Evolutionary conservation across 2,888 invertebrate species (phyloP).

Genomic region (Heliconius erato): DNA sequence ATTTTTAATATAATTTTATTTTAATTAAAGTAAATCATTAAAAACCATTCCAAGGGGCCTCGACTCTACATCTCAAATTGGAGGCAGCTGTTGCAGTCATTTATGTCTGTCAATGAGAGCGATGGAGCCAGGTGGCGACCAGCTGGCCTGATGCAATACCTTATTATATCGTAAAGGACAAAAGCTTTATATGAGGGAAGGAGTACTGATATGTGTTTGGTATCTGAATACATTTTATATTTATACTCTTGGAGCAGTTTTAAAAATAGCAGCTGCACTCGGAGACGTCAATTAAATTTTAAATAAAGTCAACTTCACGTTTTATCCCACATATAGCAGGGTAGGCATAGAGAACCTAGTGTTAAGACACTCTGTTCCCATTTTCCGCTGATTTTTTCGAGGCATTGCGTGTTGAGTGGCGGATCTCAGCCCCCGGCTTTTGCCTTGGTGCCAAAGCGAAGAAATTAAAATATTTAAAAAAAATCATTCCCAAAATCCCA

Average conservation of each 20-base stretch:
- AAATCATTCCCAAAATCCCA: no score
- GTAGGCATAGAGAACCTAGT: no score
- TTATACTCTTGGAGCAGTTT: background rate
- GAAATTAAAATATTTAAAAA: no score
- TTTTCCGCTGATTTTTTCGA: no score
- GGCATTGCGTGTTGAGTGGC: no score
- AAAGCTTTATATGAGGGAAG: constrained; percentile 15
- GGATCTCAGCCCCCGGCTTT: no score
- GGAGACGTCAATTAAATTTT: background rate
- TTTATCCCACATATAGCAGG: no score
- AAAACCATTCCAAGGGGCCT: background rate
- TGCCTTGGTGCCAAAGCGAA: no score
- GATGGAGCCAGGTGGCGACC: constrained; percentile 27
- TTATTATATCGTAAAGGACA: constrained; percentile 30
- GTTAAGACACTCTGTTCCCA: no score
- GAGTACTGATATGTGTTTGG: background rate
- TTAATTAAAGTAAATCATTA: constrained; percentile 3
- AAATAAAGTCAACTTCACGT: background rate
- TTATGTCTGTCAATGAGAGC: constrained; percentile 34
- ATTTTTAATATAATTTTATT: background rate
- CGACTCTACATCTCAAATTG: background rate
- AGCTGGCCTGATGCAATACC: constrained; percentile 27
- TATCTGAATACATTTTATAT: background rate
- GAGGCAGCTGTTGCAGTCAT: constrained; percentile 36
- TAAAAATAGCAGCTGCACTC: background rate